Evolutionary conservation across 2,113 vertebrate genomes (phyloP).

Genomic region (Cygnus atratus): DNA sequence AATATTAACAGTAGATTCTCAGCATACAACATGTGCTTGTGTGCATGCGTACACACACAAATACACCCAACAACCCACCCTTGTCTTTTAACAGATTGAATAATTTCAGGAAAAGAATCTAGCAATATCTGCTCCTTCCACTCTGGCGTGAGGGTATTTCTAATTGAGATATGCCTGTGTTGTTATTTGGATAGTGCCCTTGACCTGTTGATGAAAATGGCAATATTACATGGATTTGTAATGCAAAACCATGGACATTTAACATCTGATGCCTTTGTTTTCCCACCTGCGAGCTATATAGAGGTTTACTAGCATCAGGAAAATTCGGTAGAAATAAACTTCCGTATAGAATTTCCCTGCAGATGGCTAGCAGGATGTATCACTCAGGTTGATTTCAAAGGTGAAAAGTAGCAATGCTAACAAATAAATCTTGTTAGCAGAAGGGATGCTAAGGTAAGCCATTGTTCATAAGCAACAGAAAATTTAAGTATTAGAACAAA

Average conservation of each 20-base stretch:
- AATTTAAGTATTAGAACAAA: not conserved
- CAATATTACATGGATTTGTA: not conserved
- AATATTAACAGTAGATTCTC: not conserved
- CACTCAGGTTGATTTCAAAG: not conserved
- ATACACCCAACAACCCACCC: no score
- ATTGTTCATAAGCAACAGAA: not conserved
- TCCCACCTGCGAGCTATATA: not conserved
- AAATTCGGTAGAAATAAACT: not conserved
- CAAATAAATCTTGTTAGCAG: not conserved
- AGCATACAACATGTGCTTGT: not conserved
- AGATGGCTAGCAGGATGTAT: not conserved
- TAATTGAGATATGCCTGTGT: rapidly evolving
- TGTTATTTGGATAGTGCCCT: not conserved
- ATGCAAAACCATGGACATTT: not conserved
- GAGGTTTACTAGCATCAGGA: not conserved
- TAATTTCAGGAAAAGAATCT: not conserved
- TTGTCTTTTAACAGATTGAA: not conserved
- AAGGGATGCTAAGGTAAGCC: not conserved
- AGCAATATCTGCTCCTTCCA: not conserved
- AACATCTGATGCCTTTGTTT: not conserved
- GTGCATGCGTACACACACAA: not conserved
- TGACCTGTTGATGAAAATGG: not conserved
- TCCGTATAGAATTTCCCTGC: not conserved
- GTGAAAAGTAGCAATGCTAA: not conserved
- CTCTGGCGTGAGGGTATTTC: rapidly evolving